Evolutionary conservation across 2,113 vertebrate genomes (phyloP).

Genomic region (Ramphastos sulfuratus): DNA sequence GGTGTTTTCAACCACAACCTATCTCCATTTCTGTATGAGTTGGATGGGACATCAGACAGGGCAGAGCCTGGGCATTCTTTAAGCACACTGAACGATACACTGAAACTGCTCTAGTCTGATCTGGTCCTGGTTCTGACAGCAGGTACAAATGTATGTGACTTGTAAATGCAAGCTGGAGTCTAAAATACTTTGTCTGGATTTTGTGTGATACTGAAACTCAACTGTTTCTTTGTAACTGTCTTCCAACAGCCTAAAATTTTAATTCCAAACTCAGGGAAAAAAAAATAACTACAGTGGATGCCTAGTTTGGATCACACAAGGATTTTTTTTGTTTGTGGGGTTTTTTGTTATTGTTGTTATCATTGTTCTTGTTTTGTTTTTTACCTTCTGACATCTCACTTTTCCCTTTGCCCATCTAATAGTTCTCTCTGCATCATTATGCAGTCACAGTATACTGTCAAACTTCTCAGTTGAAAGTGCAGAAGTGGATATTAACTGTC

Average conservation of each 20-base stretch:
- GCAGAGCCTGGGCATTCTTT: not conserved
- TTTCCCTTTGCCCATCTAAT: not conserved
- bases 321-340: not conserved
- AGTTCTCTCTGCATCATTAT: not conserved
- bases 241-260: not conserved
- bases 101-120: not conserved
- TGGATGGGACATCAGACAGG: not conserved
- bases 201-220: not conserved
- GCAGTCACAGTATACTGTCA: not conserved
- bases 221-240: not conserved
- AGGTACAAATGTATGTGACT: not conserved
- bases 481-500: conserved; percentile 17
- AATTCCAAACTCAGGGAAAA: not conserved
- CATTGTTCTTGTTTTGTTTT: not conserved
- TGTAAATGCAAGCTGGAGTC: not conserved
- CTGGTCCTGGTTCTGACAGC: not conserved
- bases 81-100: not conserved
- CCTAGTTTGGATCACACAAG: not conserved
- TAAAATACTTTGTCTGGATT: not conserved
- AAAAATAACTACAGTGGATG: not conserved
- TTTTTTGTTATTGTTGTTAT: too few relatives aligned
- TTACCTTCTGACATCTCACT: not conserved
- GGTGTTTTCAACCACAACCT: not conserved
- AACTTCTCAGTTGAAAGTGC: not conserved
- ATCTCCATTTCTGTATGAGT: not conserved